phyloP scores from a whole-genome alignment of 2,113 vertebrate genomes.

The Porphyrio hochstetteri region DNA sequence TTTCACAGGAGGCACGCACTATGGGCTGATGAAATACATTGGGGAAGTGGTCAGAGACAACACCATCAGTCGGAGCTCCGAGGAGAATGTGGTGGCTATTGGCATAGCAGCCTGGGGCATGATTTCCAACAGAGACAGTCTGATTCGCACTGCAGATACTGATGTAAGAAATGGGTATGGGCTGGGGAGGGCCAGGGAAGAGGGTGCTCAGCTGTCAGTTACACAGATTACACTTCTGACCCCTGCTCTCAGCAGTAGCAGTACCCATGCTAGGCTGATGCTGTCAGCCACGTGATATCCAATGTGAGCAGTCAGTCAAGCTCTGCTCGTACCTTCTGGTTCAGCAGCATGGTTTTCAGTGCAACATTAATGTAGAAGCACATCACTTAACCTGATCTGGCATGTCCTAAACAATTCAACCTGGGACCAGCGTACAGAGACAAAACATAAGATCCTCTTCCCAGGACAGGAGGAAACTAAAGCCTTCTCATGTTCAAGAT shows the following conservation, averaged over 20 bases:
- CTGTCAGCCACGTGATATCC: neutral
- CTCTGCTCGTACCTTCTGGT: neutral
- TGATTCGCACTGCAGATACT: constrained; percentile 42
- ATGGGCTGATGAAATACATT: constrained; percentile 82
- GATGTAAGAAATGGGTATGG: neutral
- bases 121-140: constrained; percentile 78
- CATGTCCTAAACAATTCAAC: neutral
- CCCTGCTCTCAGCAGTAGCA: rapidly evolving
- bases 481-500: neutral
- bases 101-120: constrained; percentile 82
- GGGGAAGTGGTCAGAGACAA: constrained; percentile 83
- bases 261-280: neutral
- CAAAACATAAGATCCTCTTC: rapidly evolving
- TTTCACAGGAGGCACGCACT: constrained; percentile 80
- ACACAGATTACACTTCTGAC: neutral
- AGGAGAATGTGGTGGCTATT: constrained; percentile 81
- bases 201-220: neutral
- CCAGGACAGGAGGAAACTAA: neutral
- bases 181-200: neutral
- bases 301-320: neutral
- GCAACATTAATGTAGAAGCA: neutral
- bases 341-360: neutral
- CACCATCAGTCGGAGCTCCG: constrained; percentile 79
- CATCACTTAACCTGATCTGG: neutral
- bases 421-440: neutral